A percentile compares a stretch with the other conserved stretches of the same genome.
Conservation (phyloP, 2,797 vertebrate species). For the Anolis apletophallus region DNA sequence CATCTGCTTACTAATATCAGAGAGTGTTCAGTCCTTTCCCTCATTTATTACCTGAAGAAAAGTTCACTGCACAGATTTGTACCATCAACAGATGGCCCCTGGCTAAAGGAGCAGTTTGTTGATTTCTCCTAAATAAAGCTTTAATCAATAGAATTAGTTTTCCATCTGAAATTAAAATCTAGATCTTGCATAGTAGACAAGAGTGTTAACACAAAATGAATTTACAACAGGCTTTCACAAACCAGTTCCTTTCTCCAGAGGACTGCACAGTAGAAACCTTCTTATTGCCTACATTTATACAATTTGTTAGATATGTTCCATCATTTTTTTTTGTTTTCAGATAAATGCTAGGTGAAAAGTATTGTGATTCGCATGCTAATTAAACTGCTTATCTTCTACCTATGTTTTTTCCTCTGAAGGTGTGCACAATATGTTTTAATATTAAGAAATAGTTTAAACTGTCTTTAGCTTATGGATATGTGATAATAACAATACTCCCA, state of each 20-base stretch:
- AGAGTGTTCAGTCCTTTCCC: slow-evolving; percentile 60
- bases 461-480: slow-evolving; percentile 33
- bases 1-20: slow-evolving; percentile 80
- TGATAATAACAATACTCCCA: slow-evolving; percentile 38
- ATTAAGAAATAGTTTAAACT: slow-evolving; percentile 36
- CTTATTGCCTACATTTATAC: slow-evolving; percentile 40
- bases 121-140: slow-evolving; percentile 78
- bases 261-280: slow-evolving; percentile 40
- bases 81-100: slow-evolving; percentile 78
- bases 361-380: slow-evolving; percentile 58
- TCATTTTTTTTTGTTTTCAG: background rate
- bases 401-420: slow-evolving; percentile 46
- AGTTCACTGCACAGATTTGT: slow-evolving; percentile 69
- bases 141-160: slow-evolving; percentile 70
- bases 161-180: slow-evolving; percentile 68
- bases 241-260: slow-evolving; percentile 35
- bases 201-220: slow-evolving; percentile 48
- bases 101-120: slow-evolving; percentile 78
- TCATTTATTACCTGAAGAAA: slow-evolving; percentile 73
- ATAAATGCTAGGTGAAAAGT: slow-evolving; percentile 48
- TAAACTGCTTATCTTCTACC: slow-evolving; percentile 62
- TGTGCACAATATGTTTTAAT: slow-evolving; percentile 44
- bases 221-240: background rate
- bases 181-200: slow-evolving; percentile 66
- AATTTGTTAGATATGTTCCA: background rate